Percentiles rank a stretch among this genome's conserved stretches.
These are phyloP conservation scores for Scomber scombrus DNA, from an alignment of 2,113 vertebrate species.

Conservation along the genomic window DNA sequence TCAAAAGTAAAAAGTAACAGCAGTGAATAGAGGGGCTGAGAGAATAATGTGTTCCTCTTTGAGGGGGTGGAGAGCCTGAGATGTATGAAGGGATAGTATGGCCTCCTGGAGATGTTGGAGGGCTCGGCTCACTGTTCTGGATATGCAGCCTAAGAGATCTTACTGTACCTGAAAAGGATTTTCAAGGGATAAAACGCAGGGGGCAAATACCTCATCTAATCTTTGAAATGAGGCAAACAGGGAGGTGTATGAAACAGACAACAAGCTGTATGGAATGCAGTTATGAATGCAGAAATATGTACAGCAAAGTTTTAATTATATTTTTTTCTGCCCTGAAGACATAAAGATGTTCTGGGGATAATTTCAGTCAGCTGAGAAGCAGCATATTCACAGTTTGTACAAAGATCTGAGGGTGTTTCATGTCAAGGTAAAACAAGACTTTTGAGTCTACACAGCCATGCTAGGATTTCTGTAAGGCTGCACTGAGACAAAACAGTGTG, in stretches of 20 bases:
- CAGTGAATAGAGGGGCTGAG: not conserved
- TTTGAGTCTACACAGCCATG: not conserved
- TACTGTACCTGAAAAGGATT: conserved; percentile 42
- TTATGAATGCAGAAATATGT: conserved; percentile 14
- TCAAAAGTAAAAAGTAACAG: conserved; percentile 49
- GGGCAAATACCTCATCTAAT: conserved; percentile 55
- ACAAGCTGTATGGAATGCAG: conserved; percentile 22
- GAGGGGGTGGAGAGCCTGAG: conserved; percentile 18
- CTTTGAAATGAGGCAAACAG: conserved; percentile 32
- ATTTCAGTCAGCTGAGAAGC: not conserved
- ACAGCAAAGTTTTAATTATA: not conserved
- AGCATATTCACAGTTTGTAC: not conserved
- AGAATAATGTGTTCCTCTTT: conserved; percentile 27
- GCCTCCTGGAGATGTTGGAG: conserved; percentile 42
- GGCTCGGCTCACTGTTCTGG: conserved; percentile 14
- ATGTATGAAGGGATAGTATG: conserved; percentile 1
- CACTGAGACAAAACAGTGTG: no score
- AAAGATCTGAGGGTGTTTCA: not conserved
- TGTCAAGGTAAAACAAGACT: not conserved
- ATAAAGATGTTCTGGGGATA: conserved; percentile 20
- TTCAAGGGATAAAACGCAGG: conserved; percentile 38
- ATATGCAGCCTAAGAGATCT: conserved; percentile 23
- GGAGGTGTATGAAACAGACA: conserved; percentile 34
- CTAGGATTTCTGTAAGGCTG: no score
- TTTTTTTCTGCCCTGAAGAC: conserved; percentile 8